Conservation (phyloP, 1,140 invertebrate genomes). For the Drosophila kikkawai region DNA sequence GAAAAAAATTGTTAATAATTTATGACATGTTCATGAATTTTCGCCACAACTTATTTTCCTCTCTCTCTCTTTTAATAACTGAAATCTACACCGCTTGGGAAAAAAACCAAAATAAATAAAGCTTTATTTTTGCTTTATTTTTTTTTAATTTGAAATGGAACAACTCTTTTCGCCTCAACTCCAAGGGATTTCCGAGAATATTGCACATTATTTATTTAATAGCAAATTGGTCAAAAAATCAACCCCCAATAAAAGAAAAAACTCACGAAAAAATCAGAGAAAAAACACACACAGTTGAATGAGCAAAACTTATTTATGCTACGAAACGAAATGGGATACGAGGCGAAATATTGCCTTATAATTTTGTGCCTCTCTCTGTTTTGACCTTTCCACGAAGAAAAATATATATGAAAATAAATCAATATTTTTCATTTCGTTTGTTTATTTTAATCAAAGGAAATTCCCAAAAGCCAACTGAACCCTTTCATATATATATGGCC, state of each 20-base stretch:
- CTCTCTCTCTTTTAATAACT: background rate
- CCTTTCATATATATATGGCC: no score
- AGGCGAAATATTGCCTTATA: background rate
- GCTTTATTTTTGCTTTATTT: no score
- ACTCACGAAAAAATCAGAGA: background rate
- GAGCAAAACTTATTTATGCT: slow-evolving; percentile 26
- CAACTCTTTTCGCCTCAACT: slow-evolving; percentile 1
- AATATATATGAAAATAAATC: slow-evolving; percentile 21
- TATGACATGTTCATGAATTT: background rate
- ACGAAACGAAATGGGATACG: slow-evolving; percentile 9
- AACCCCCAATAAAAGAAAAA: slow-evolving; percentile 1
- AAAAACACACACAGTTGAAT: slow-evolving; percentile 24
- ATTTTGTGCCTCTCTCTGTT: background rate
- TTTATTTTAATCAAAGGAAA: slow-evolving; percentile 32
- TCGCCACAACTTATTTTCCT: background rate
- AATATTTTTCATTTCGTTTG: slow-evolving; percentile 21
- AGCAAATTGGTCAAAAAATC: slow-evolving; percentile 24
- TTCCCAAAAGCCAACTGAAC: background rate
- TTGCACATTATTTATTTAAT: slow-evolving; percentile 29
- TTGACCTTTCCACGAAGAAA: slow-evolving; percentile 14
- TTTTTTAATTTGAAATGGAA: slow-evolving; percentile 9
- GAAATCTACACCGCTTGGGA: background rate
- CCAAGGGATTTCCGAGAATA: slow-evolving; percentile 6
- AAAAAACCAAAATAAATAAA: slow-evolving; percentile 7
- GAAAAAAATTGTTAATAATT: slow-evolving; percentile 8